phyloP scores from a whole-genome alignment of 2,888 invertebrate species.

The Abrostola triplasia region DNA sequence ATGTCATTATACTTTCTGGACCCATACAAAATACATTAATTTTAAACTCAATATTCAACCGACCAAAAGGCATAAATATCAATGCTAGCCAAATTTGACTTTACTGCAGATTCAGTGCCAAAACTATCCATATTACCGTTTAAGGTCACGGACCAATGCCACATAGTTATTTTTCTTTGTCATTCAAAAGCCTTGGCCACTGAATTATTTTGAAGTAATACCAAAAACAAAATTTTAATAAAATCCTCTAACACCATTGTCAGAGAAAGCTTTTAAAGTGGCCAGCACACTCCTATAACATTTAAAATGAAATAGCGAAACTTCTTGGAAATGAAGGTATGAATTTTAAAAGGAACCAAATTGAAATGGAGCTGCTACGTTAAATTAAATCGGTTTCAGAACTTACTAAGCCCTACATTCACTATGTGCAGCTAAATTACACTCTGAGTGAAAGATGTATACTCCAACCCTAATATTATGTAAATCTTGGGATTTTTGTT shows the following conservation, averaged over 20 bases:
- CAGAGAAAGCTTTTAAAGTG: slow-evolving; percentile 29
- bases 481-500: slow-evolving; percentile 15
- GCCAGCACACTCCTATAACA: slow-evolving; percentile 26
- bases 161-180: neutral
- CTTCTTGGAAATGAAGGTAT: slow-evolving; percentile 55
- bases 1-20: too few species aligned
- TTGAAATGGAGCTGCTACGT: slow-evolving; percentile 54
- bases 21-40: too few species aligned
- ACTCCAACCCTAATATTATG: slow-evolving; percentile 18
- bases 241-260: slow-evolving; percentile 26
- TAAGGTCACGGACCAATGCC: too few species aligned
- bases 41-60: too few species aligned
- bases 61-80: too few species aligned
- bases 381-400: slow-evolving; percentile 44
- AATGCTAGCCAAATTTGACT: too few species aligned
- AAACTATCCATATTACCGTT: too few species aligned
- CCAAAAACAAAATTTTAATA: slow-evolving; percentile 15
- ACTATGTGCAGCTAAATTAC: slow-evolving; percentile 21
- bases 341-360: slow-evolving; percentile 65
- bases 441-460: slow-evolving; percentile 11
- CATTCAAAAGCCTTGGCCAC: slow-evolving; percentile 12
- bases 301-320: slow-evolving; percentile 44
- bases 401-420: slow-evolving; percentile 35
- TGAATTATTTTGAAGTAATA: slow-evolving; percentile 21
- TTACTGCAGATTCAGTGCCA: too few species aligned